Conservation (phyloP, 1,140 invertebrate genomes). For the Drosophila quadrilineata region DNA sequence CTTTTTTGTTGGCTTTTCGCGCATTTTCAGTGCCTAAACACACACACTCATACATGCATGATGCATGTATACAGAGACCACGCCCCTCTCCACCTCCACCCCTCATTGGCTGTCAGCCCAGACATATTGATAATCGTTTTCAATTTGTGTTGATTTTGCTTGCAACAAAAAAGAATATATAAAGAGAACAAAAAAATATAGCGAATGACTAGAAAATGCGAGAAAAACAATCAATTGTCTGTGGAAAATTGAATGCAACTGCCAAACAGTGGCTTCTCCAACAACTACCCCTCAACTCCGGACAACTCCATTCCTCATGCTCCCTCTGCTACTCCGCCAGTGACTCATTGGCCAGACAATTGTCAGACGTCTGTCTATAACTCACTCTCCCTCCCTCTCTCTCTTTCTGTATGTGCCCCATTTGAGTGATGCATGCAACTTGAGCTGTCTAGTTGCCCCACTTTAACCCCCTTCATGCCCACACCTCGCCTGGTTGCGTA, state of each 20-base stretch:
- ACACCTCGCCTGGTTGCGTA: not conserved
- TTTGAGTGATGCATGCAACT: conserved; percentile 39
- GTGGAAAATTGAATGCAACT: conserved; percentile 65
- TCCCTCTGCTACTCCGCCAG: not conserved
- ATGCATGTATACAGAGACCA: not conserved
- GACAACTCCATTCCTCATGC: not conserved
- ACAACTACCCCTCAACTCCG: not conserved
- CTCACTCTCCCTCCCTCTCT: no score
- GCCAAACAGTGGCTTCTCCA: no score
- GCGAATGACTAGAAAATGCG: conserved; percentile 2
- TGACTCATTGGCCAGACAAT: conserved; percentile 44
- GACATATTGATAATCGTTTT: conserved; percentile 76
- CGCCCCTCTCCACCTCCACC: not conserved
- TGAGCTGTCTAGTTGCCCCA: conserved; percentile 8
- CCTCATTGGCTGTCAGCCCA: conserved; percentile 35
- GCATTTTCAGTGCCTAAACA: conserved; percentile 22
- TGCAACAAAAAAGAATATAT: not conserved
- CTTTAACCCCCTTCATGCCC: not conserved
- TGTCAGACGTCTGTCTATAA: conserved; percentile 33
- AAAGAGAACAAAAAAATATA: conserved; percentile 8
- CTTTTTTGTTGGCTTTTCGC: conserved; percentile 67
- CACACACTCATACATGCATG: not conserved
- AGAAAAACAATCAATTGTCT: conserved; percentile 64
- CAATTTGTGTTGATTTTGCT: conserved; percentile 56
- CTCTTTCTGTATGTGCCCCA: conserved; percentile 1